Percentiles rank a stretch among this genome's conserved stretches.
Conservation (phyloP, 2,113 vertebrate species). For the Centropristis striata region DNA sequence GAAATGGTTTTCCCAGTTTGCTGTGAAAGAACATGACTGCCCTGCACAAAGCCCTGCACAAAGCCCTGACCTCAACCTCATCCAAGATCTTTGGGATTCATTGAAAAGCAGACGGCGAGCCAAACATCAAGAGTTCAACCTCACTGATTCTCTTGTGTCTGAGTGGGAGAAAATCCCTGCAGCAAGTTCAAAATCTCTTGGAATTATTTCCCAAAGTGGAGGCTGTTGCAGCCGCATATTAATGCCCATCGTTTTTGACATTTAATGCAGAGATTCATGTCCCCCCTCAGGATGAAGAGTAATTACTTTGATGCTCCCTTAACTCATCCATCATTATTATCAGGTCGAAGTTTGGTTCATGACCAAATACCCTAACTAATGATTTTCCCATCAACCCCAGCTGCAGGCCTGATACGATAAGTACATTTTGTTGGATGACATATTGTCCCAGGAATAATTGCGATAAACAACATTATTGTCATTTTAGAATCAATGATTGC, state of each 20-base stretch:
- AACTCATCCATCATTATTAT: no score
- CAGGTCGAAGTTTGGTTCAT: neutral
- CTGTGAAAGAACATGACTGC: neutral
- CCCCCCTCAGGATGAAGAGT: neutral
- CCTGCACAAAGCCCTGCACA: neutral
- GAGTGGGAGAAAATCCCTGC: conserved; percentile 14
- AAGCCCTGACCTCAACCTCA: neutral
- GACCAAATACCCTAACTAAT: neutral
- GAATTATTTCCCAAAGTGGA: neutral
- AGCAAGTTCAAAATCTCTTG: neutral
- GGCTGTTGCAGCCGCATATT: neutral
- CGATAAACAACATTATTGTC: no score
- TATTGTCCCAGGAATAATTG: no score
- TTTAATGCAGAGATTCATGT: neutral
- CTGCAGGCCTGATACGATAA: no score
- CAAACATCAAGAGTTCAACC: neutral
- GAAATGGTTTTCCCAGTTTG: neutral
- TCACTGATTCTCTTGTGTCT: neutral
- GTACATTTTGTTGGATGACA: no score
- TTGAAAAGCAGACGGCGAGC: neutral
- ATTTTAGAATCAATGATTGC: no score
- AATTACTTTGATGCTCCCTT: neutral
- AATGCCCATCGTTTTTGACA: neutral
- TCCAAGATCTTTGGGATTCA: conserved; percentile 9
- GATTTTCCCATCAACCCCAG: neutral